Percentiles rank a stretch among this genome's conserved stretches.
Conservation (phyloP, 2,113 vertebrate species). For the Tragelaphus scriptus region DNA sequence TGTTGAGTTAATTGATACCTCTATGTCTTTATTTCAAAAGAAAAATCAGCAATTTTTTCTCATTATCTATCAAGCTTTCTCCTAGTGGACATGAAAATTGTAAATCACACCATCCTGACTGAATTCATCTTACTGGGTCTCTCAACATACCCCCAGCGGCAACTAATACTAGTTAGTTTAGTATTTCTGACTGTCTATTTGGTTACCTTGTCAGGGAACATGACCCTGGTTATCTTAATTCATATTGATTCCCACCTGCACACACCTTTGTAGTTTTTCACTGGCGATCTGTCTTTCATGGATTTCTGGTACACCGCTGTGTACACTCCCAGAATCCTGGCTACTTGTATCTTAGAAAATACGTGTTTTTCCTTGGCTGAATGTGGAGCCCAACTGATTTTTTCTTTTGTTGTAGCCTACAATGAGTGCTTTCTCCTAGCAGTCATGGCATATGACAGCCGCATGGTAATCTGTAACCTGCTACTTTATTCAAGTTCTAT, state of each 20-base stretch:
- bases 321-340: constrained; percentile 60
- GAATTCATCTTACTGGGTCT: constrained; percentile 59
- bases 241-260: not conserved
- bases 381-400: constrained; percentile 61
- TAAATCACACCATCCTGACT: constrained; percentile 50
- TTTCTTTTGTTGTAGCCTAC: constrained; percentile 40
- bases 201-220: constrained; percentile 39
- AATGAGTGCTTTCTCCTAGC: constrained; percentile 57
- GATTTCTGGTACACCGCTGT: constrained; percentile 69
- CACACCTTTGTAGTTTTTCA: constrained; percentile 69
- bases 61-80: not conserved
- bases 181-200: constrained; percentile 48
- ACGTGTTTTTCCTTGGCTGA: constrained; percentile 54
- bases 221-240: constrained; percentile 56
- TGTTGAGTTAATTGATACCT: not conserved
- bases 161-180: constrained; percentile 32
- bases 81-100: not conserved
- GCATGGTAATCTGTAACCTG: constrained; percentile 22
- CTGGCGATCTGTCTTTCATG: constrained; percentile 56
- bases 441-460: constrained; percentile 43
- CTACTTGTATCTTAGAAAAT: constrained; percentile 45
- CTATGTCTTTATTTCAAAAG: not conserved
- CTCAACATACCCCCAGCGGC: constrained; percentile 33
- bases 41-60: not conserved
- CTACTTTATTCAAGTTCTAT: constrained; percentile 44